phyloP scores from a whole-genome alignment of 2,797 vertebrate genomes.

The Hypotaenidia okinawae region DNA sequence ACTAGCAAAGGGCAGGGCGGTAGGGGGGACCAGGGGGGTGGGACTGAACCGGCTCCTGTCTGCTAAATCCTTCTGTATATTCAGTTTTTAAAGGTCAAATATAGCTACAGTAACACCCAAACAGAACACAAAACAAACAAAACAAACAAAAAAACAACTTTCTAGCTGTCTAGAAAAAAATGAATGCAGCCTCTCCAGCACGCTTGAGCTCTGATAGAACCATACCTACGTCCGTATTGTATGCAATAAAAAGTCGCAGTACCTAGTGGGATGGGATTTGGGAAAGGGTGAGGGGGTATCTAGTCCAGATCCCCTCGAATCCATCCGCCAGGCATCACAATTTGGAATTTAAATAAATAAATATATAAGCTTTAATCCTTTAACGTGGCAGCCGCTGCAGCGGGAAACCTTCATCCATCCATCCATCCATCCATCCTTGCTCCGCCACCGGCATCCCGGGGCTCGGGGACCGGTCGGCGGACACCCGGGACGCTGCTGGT shows the following conservation, averaged over 20 bases:
- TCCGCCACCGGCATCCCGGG: not conserved
- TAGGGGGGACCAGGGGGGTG: too few species aligned
- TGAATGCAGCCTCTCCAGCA: not conserved
- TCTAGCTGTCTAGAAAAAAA: not conserved
- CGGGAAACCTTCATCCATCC: not conserved
- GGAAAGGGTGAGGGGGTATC: fast-evolving
- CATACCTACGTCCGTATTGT: fast-evolving
- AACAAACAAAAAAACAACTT: too few species aligned
- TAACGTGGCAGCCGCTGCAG: not conserved
- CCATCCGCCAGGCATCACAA: fast-evolving
- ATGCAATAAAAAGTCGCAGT: not conserved
- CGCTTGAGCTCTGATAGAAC: not conserved
- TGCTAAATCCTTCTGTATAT: not conserved
- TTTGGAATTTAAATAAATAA: not conserved
- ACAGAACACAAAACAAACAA: too few species aligned
- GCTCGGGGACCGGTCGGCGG: not conserved
- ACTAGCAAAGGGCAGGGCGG: too few species aligned
- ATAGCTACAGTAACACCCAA: not conserved
- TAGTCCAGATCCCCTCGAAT: not conserved
- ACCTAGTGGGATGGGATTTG: not conserved
- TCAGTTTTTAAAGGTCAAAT: not conserved
- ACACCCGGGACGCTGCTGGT: not conserved
- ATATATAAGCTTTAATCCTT: not conserved
- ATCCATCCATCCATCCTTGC: not conserved
- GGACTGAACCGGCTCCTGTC: not conserved